Conservation (phyloP, 2,797 vertebrate species). For the Brachyrhaphis roseni region DNA sequence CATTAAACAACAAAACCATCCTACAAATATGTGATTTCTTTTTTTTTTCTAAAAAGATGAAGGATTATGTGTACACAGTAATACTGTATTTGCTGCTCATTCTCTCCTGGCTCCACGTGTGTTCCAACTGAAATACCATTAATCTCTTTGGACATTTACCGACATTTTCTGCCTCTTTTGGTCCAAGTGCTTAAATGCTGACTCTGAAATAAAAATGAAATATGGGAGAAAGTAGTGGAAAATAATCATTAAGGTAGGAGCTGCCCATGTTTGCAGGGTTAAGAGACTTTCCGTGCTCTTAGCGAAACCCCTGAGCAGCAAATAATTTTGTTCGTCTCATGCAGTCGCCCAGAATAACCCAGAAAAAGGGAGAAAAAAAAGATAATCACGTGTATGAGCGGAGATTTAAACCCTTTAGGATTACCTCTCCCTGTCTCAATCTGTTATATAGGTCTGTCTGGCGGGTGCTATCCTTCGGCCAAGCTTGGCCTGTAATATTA, state of each 20-base stretch:
- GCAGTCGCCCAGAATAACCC: conserved; percentile 70
- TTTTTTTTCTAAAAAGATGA: conserved; percentile 5
- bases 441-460: conserved; percentile 82
- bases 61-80: conserved; percentile 38
- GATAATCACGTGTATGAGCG: conserved; percentile 77
- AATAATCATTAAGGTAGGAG: conserved; percentile 27
- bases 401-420: conserved; percentile 82
- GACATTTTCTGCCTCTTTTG: not conserved
- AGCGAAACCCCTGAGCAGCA: conserved; percentile 48
- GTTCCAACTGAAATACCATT: conserved; percentile 1
- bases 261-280: conserved; percentile 21
- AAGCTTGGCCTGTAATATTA: conserved; percentile 58
- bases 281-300: conserved; percentile 19
- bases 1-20: conserved; percentile 18
- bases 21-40: conserved; percentile 9
- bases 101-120: not conserved
- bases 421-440: conserved; percentile 80
- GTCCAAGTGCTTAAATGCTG: not conserved
- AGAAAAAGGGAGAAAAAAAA: conserved; percentile 53
- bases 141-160: conserved; percentile 32
- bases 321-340: conserved; percentile 46
- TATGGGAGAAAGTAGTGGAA: conserved; percentile 22
- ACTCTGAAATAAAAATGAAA: conserved; percentile 22
- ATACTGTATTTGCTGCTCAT: not conserved
- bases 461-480: conserved; percentile 42